Evolutionary conservation across 1,140 invertebrate genomes (phyloP), one percentile per base, ranked within the genome.

Genomic region (Neuroterus valhalla): DNA sequence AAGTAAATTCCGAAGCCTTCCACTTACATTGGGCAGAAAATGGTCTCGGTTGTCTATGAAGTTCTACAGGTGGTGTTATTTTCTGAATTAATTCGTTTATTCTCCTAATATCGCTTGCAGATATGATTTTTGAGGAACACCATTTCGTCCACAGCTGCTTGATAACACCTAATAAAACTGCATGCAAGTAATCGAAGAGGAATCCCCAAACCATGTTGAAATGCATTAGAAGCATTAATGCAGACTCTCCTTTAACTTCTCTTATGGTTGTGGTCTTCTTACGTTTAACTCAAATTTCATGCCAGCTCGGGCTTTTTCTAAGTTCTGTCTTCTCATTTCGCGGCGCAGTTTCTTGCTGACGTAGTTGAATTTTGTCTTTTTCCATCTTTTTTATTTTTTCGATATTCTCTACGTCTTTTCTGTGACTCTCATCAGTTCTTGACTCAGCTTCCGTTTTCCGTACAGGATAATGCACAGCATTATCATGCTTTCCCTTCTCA

Each of bases 1-100:
- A 80, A 17, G 78, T 78, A 68, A 82, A 82, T 68, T 82, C 81
- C 8, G 76, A 77, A 6, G 81, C 78, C 68, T 78, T 80, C 78
- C 78, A 82, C 10, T 75, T 26, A 43, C 68, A 43, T 17, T 42
- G 38, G 11, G 70, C 42, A 23, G 14, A 52, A 21, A 81, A 43
- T 26, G 67, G 68, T 70, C 80, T 70, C 12, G 80, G 78, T 45
- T 48, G 66, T 42, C 80, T 52, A 8, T 72, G 45, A 42, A 68
- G 31, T 45, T 72, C 66, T 42, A 23, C 45, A 21, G 66, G 15
- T 68, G 66, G 71, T 17, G 52, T 66, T 4, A 66, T 72, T 31
- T 44, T 66, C 17, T 15, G 45, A 38, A 45, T 66, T 26, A 45
- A 17, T 12, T 43, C 50, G 31, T 72, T 44, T 46, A 72, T 31